These are phyloP conservation scores for Drosophila borealis DNA, from an alignment of 2,888 invertebrate genomes.

Conservation along the genomic window DNA sequence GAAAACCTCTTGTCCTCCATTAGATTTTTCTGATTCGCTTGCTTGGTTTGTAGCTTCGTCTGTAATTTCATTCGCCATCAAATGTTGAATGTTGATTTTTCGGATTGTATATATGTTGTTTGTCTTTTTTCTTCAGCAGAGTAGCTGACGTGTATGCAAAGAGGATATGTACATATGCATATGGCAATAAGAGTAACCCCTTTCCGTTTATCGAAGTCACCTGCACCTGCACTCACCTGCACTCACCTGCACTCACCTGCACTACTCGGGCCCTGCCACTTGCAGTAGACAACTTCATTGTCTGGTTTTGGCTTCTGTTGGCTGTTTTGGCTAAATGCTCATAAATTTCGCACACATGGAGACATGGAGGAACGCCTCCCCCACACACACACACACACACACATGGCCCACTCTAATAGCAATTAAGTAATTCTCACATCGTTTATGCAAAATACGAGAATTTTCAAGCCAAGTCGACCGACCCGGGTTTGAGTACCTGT, in stretches of 20 bases:
- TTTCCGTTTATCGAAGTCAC: conserved; percentile 17
- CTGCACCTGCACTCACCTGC: conserved; percentile 40
- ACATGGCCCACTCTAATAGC: conserved; percentile 50
- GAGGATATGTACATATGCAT: conserved; percentile 19
- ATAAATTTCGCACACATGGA: conserved; percentile 62
- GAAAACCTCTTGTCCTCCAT: too few species aligned
- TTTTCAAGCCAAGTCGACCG: conserved; percentile 35
- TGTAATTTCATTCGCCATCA: background rate
- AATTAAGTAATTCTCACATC: conserved; percentile 81
- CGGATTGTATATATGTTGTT: conserved; percentile 4
- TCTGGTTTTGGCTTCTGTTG: conserved; percentile 37
- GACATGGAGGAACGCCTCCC: conserved; percentile 35
- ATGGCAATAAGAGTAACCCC: conserved; percentile 24
- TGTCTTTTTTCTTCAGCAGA: conserved; percentile 5
- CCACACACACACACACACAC: conserved; percentile 26
- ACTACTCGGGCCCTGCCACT: conserved; percentile 36
- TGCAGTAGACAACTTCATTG: conserved; percentile 73
- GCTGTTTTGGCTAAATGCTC: conserved; percentile 53
- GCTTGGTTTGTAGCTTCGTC: background rate
- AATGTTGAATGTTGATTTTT: conserved; percentile 7
- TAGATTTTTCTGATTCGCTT: background rate
- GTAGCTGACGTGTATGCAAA: conserved; percentile 16
- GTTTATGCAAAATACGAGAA: conserved; percentile 75
- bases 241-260: conserved; percentile 36
- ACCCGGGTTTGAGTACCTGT: conserved; percentile 1